Evolutionary conservation across 1,140 invertebrate genomes (phyloP), one percentile per base, ranked within the genome.

Genomic region (Nylanderia fulva): DNA sequence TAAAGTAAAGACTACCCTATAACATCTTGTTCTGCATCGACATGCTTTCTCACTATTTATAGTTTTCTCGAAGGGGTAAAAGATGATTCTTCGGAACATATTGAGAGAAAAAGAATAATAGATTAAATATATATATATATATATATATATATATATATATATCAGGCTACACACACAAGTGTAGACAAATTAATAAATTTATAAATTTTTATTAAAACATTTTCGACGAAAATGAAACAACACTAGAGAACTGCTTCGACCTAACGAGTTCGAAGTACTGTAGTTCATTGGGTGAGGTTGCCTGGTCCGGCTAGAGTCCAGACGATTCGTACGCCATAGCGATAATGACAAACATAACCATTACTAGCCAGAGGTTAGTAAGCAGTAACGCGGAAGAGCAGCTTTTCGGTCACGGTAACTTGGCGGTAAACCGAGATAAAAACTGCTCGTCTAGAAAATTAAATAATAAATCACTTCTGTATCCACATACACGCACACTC

Each of bases 301-400:
- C 56, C 52, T 58, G 29, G 74, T 71, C 61, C 74, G 61, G 79
- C 56, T 39, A 66, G 75, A 76, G 60, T 27, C 69, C 85, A 85
- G 72, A 84, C 87, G 66, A 88, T 88, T 86, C 84, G 86, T 90
- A 92, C 92, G 84, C 91, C 91, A 93, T 93, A 91, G 93, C 90
- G 92, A 94, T 94, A 94, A 93, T 94, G 92, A 91, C 91, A 84
- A 88, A 88, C 87, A 92, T 92, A 93, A 92, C 91, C 90, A 88
- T 93, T 93, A 91, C 88, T 92, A 91, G 86, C 87, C 89, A 86
- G 88, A 88, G 91, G 88, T 91, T 88, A 90, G 90, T 92, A 91
- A 92, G 91, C 88, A 88, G 86, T 91, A 90, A 89, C 77, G 84
- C 63, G 79, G 71, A 72, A 79, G 77, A 83, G 83, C 86, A 83